Percentiles rank a stretch among this genome's conserved stretches.
These are phyloP conservation scores for Petrocephalus microphthalmus DNA, from an alignment of 2,113 vertebrate genomes.

Conservation along the genomic window DNA sequence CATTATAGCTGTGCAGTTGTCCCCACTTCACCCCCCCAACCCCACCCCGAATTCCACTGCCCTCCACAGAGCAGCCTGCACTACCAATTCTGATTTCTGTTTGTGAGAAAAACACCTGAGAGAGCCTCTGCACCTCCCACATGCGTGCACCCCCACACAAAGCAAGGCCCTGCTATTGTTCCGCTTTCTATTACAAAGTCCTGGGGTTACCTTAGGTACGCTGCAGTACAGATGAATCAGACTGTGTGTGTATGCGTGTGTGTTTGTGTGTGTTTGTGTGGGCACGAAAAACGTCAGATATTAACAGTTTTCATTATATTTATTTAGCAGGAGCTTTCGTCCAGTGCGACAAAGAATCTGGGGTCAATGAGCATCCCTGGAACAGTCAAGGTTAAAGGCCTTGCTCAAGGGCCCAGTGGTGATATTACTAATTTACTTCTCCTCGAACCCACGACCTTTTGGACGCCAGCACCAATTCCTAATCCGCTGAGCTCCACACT, in stretches of 20 bases:
- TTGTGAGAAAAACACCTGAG: conserved; percentile 46
- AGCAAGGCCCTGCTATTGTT: conserved; percentile 49
- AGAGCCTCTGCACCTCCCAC: conserved; percentile 30
- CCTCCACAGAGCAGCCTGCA: conserved; percentile 36
- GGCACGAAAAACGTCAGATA: neutral
- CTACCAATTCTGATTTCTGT: conserved; percentile 57
- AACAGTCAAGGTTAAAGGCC: neutral
- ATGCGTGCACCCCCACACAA: conserved; percentile 39
- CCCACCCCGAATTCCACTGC: conserved; percentile 10
- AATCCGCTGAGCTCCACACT: neutral
- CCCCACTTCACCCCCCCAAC: neutral
- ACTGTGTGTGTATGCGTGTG: neutral
- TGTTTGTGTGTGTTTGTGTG: neutral
- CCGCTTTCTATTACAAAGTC: conserved; percentile 47
- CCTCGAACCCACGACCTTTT: neutral
- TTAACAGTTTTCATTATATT: neutral
- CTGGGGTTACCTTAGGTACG: conserved; percentile 36
- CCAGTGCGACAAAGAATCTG: neutral
- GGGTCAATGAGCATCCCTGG: neutral
- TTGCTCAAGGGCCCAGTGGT: neutral
- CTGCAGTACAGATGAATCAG: neutral
- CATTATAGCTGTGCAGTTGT: too few species aligned
- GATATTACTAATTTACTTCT: neutral
- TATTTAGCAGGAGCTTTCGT: neutral
- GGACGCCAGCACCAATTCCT: neutral